Percentiles rank a stretch among this genome's conserved stretches.
phyloP scores from a whole-genome alignment of 2,797 vertebrate genomes.

The Epinephelus awoara region DNA sequence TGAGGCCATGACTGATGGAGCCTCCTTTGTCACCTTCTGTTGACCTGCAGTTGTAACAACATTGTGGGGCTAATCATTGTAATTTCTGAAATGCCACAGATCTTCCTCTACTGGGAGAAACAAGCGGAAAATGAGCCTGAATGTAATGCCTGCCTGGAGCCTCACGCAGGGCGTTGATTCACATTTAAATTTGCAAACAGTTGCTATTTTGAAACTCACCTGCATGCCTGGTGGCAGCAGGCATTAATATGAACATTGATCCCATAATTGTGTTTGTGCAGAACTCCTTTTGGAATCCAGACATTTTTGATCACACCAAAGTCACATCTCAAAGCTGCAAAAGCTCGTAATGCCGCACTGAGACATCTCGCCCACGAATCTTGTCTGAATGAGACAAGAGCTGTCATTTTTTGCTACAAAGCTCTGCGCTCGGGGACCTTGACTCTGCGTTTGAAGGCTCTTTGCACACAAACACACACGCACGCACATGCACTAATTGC shows the following conservation, averaged over 20 bases:
- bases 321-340: constrained; percentile 56
- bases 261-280: constrained; percentile 67
- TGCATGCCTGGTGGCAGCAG: constrained; percentile 46
- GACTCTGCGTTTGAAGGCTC: constrained; percentile 56
- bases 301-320: constrained; percentile 65
- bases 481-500: constrained; percentile 56
- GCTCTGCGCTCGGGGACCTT: constrained; percentile 55
- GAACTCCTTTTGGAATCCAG: constrained; percentile 55
- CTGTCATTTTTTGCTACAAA: constrained; percentile 69
- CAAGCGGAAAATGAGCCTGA: constrained; percentile 2
- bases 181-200: constrained; percentile 38
- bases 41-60: constrained; percentile 16
- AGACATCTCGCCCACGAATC: constrained; percentile 67
- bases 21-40: constrained; percentile 4
- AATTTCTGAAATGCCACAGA: constrained; percentile 48
- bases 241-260: constrained; percentile 59
- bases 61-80: constrained; percentile 24
- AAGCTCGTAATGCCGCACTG: constrained; percentile 40
- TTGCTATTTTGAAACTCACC: constrained; percentile 55
- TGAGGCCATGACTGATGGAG: not conserved
- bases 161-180: not conserved
- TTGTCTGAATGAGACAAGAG: constrained; percentile 68
- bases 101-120: constrained; percentile 20
- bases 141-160: constrained; percentile 19
- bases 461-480: constrained; percentile 27